Conservation (phyloP, 2,113 vertebrate species). For the Drymodes brunneopygia region DNA sequence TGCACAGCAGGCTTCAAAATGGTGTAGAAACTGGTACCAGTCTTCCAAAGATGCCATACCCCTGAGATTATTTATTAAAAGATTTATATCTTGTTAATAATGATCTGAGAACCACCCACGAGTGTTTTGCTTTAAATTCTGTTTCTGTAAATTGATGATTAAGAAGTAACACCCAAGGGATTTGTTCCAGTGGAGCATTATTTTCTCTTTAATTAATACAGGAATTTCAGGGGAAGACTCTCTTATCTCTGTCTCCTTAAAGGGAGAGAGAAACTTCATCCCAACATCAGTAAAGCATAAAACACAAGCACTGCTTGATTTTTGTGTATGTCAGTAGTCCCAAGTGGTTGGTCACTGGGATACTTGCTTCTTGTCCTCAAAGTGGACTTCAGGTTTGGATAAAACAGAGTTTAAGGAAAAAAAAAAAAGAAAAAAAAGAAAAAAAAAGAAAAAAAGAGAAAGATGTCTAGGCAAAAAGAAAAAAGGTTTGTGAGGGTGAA, state of each 20-base stretch:
- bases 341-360: background rate
- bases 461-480: too few species aligned
- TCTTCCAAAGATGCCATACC: constrained; percentile 14
- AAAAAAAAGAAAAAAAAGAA: background rate
- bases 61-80: constrained; percentile 32
- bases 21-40: background rate
- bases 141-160: background rate
- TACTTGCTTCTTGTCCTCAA: background rate
- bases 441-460: background rate
- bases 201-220: background rate
- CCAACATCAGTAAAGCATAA: background rate
- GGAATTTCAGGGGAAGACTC: background rate
- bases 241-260: background rate
- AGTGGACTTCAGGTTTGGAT: background rate
- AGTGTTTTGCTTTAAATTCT: background rate
- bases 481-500: background rate
- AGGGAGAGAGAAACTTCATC: background rate
- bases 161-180: background rate
- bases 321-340: rapidly evolving
- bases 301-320: background rate
- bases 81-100: constrained; percentile 42
- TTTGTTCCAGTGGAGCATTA: background rate
- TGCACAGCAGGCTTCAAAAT: constrained; percentile 38
- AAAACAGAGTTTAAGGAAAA: background rate
- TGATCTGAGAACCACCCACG: background rate